phyloP scores from a whole-genome alignment of 53 echinoderm and acorn worm species.

The Luidia sarsii region DNA sequence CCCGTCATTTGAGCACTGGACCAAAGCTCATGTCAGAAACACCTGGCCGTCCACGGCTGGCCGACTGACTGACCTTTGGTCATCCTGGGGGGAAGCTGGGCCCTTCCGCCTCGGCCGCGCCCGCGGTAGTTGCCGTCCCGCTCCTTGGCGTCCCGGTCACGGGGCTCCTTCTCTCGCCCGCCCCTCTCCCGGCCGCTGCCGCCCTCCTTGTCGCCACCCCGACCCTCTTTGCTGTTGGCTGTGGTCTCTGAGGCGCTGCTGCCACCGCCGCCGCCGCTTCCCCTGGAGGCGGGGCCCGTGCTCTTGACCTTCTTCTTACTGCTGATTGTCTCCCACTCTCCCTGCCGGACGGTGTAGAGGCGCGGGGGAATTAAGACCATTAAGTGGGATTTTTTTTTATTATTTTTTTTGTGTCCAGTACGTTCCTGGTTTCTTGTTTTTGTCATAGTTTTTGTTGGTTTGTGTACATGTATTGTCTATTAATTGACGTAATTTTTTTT shows the following conservation, averaged over 20 bases:
- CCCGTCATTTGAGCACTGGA: too few relatives aligned
- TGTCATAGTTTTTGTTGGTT: too few relatives aligned
- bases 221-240: conserved; percentile 64
- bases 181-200: conserved; percentile 72
- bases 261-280: too few relatives aligned
- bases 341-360: conserved; percentile 54
- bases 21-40: too few relatives aligned
- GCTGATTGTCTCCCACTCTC: conserved; percentile 94
- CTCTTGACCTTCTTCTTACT: conserved; percentile 86
- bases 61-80: conserved; percentile 82
- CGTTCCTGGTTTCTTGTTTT: too few relatives aligned
- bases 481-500: too few relatives aligned
- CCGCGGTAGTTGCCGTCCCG: conserved; percentile 59
- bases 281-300: conserved; percentile 47
- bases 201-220: conserved; percentile 64
- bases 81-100: conserved; percentile 94
- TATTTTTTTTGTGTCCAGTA: too few relatives aligned
- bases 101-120: conserved; percentile 80
- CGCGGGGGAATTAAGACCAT: too few relatives aligned
- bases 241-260: conserved; percentile 61
- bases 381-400: too few relatives aligned
- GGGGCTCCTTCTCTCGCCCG: conserved; percentile 42
- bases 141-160: conserved; percentile 55
- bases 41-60: too few relatives aligned
- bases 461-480: too few relatives aligned